A percentile compares a stretch with the other conserved stretches of the same genome.
Evolutionary conservation across 2,888 invertebrate genomes (phyloP).

Genomic region (Villa cingulata): DNA sequence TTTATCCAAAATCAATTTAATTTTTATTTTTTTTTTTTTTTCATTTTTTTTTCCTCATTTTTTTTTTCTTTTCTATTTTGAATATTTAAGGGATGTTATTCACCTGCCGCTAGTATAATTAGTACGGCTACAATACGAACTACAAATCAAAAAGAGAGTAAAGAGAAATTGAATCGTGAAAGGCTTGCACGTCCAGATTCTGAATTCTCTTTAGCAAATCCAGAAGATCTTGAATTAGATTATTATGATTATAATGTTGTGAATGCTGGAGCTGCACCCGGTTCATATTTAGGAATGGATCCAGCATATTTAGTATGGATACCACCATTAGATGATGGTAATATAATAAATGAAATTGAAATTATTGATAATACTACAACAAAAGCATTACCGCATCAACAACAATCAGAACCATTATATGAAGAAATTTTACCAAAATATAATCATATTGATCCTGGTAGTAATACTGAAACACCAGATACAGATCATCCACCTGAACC

Average conservation of each 20-base stretch:
- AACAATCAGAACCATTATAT: slow-evolving; percentile 24
- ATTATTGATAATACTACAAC: no score
- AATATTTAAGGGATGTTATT: slow-evolving; percentile 50
- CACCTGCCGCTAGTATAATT: slow-evolving; percentile 52
- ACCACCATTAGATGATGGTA: slow-evolving; percentile 62
- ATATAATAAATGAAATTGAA: slow-evolving; percentile 47
- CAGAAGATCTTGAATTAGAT: slow-evolving; percentile 67
- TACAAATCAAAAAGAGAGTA: slow-evolving; percentile 56
- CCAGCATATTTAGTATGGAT: slow-evolving; percentile 81
- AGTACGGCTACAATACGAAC: slow-evolving; percentile 53
- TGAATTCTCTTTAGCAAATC: slow-evolving; percentile 62
- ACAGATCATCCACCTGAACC: slow-evolving; percentile 40
- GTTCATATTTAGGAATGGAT: slow-evolving; percentile 79
- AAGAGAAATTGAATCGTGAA: slow-evolving; percentile 64
- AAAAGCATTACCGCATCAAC: slow-evolving; percentile 36
- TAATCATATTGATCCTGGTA: slow-evolving; percentile 44
- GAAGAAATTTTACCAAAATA: slow-evolving; percentile 39
- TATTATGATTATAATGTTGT: slow-evolving; percentile 83
- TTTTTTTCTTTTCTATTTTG: no score
- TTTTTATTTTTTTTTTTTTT: no score
- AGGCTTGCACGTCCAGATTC: slow-evolving; percentile 52
- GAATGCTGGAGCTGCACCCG: slow-evolving; percentile 69
- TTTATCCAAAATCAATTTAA: no score
- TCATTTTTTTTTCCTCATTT: no score
- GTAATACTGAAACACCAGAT: slow-evolving; percentile 54